phyloP scores from a whole-genome alignment of 2,113 vertebrate genomes.

The Variabilichromis moorii region DNA sequence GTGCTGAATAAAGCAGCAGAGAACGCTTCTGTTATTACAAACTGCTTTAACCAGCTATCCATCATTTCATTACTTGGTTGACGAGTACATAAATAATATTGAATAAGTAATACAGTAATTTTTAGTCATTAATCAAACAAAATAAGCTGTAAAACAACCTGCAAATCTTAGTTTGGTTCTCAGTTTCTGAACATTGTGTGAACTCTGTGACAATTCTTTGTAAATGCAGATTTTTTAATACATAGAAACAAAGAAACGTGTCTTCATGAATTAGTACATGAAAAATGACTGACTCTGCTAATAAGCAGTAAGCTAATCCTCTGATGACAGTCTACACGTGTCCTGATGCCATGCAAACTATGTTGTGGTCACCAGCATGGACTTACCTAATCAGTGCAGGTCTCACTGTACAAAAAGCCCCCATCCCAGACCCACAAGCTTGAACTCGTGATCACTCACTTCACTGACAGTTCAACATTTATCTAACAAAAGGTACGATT shows the following conservation, averaged over 20 bases:
- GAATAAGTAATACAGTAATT: background rate
- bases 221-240: background rate
- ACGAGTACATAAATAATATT: background rate
- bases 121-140: background rate
- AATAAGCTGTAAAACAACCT: background rate
- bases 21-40: background rate
- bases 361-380: background rate
- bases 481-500: background rate
- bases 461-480: background rate
- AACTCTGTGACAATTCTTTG: background rate
- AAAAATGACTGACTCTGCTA: background rate
- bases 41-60: background rate
- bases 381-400: background rate
- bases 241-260: background rate
- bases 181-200: background rate
- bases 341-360: background rate
- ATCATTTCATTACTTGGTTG: background rate
- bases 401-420: background rate
- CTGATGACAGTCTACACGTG: background rate
- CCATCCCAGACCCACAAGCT: background rate
- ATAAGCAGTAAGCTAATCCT: background rate
- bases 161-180: background rate
- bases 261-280: background rate
- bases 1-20: background rate
- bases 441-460: background rate